Evolutionary conservation across 1,140 invertebrate species (phyloP).

Genomic region (Pseudomyrmex dendroicus): DNA sequence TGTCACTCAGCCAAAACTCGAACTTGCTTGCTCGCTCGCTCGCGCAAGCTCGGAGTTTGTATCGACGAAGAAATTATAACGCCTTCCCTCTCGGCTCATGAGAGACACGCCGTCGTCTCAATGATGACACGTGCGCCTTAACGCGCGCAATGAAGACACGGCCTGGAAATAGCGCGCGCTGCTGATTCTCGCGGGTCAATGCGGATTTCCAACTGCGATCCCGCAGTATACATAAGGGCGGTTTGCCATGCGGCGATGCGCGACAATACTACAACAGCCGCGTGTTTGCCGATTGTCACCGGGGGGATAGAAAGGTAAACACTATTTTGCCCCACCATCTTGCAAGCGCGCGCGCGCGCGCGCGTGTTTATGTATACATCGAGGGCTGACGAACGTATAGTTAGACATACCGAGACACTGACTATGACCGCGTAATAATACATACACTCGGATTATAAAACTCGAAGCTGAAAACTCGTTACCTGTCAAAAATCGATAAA

Average conservation of each 20-base stretch:
- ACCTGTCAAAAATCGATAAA: too few relatives aligned
- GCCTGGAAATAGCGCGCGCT: conserved; percentile 29
- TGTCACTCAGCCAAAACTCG: neutral
- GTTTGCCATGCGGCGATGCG: conserved; percentile 75
- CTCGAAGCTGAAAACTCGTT: too few relatives aligned
- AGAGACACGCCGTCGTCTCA: neutral
- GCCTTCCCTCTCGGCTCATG: neutral
- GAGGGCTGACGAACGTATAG: neutral
- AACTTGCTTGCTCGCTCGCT: neutral
- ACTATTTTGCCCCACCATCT: conserved; percentile 73
- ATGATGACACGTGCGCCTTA: neutral
- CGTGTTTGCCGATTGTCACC: conserved; percentile 78
- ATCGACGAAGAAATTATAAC: conserved; percentile 21
- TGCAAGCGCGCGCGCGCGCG: conserved; percentile 33
- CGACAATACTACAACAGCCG: conserved; percentile 76
- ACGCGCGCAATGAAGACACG: conserved; percentile 1
- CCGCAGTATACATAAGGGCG: conserved; percentile 59
- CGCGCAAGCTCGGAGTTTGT: neutral
- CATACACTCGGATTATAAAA: too few relatives aligned
- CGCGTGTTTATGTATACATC: conserved; percentile 20
- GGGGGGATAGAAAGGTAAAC: conserved; percentile 77
- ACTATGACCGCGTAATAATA: too few relatives aligned
- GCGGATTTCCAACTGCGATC: conserved; percentile 64
- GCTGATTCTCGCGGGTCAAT: conserved; percentile 71
- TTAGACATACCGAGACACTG: neutral